Percentiles rank a stretch among this genome's conserved stretches.
phyloP scores from a whole-genome alignment of 2,113 vertebrate species.

The Grallaria varia region DNA sequence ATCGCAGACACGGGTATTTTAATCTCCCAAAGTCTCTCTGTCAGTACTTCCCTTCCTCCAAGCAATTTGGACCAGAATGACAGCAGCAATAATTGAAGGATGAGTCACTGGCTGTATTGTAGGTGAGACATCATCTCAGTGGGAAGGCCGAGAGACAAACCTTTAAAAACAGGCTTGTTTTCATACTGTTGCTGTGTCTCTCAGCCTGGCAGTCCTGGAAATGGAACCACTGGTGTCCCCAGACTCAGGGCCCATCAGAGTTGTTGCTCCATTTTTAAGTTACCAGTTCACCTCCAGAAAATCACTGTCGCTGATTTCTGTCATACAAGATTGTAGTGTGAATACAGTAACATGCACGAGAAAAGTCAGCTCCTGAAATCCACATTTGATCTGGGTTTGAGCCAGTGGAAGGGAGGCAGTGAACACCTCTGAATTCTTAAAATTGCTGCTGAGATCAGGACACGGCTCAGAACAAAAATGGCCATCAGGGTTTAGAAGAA shows the following conservation, averaged over 20 bases:
- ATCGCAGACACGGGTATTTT: constrained; percentile 26
- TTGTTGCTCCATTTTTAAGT: background rate
- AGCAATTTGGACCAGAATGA: constrained; percentile 62
- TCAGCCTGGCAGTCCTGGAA: background rate
- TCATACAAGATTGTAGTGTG: background rate
- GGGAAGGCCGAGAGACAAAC: constrained; percentile 32
- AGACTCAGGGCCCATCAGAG: fast-evolving
- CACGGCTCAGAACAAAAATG: background rate
- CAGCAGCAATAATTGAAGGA: constrained; percentile 55
- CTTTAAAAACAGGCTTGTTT: background rate
- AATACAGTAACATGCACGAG: background rate
- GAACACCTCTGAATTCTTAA: background rate
- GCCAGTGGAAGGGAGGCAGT: background rate
- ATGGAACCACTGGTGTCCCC: fast-evolving
- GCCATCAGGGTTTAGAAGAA: background rate
- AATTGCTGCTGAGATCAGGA: background rate
- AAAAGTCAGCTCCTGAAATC: background rate
- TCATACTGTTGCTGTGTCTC: background rate
- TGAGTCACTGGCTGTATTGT: constrained; percentile 56
- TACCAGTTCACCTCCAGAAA: background rate
- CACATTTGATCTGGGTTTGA: background rate
- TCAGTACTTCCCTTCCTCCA: constrained; percentile 53
- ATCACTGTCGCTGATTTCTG: background rate
- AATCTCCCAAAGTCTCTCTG: constrained; percentile 52
- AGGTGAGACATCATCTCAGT: constrained; percentile 23